Percentiles rank a stretch among this genome's conserved stretches.
Conservation (phyloP, 2,113 vertebrate genomes). For the Anarrhichthys ocellatus region DNA sequence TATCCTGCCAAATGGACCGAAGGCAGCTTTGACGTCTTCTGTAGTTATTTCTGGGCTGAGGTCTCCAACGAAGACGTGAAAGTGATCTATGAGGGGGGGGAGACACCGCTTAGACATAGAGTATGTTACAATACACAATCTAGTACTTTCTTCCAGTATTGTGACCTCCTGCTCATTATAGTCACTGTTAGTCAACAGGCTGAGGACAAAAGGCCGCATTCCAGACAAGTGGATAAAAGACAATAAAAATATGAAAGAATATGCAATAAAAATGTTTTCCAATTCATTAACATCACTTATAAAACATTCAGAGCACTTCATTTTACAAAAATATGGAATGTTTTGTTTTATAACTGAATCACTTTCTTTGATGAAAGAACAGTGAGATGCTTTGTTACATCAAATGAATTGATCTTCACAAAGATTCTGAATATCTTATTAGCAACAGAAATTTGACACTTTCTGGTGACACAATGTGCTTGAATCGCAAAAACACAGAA, state of each 20-base stretch:
- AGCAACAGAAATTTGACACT: too few species aligned
- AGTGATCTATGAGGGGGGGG: constrained; percentile 87
- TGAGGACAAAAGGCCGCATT: background rate
- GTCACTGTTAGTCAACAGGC: background rate
- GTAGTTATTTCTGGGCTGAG: constrained; percentile 99
- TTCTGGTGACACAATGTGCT: too few species aligned
- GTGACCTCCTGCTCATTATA: background rate
- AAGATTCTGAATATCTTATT: too few species aligned
- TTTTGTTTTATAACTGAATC: background rate
- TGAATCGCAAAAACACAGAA: too few species aligned
- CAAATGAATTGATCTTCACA: background rate
- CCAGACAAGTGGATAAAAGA: background rate
- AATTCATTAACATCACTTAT: background rate
- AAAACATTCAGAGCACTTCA: background rate
- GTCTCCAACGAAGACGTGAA: constrained; percentile 99
- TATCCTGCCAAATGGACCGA: constrained; percentile 97
- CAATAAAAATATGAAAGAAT: background rate
- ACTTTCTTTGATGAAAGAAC: background rate
- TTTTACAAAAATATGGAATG: background rate
- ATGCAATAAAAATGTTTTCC: background rate
- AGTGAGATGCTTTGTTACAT: background rate
- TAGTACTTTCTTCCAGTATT: background rate
- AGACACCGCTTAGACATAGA: background rate
- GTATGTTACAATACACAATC: background rate
- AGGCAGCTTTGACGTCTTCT: constrained; percentile 98